These are phyloP conservation scores for Cochlearius cochlearius DNA, from an alignment of 2,113 vertebrate species.

Conservation along the genomic window DNA sequence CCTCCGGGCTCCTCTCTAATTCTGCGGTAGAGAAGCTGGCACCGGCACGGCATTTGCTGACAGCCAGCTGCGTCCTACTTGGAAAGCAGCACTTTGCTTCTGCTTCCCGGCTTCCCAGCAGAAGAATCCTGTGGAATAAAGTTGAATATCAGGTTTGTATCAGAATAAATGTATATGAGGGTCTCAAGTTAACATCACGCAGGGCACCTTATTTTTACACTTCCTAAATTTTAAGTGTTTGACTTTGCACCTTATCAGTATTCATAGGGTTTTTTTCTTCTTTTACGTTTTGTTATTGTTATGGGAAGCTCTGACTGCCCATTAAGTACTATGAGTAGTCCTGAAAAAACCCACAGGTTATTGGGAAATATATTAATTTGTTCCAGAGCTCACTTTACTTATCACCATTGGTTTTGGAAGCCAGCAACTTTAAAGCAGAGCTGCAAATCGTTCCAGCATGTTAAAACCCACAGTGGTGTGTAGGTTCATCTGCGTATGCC, in stretches of 20 bases:
- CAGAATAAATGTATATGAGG: not conserved
- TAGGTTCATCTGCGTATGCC: not conserved
- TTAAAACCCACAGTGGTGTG: not conserved
- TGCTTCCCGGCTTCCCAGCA: not conserved
- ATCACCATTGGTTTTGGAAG: slow-evolving; percentile 13
- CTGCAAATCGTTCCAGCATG: slow-evolving; percentile 27
- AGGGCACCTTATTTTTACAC: not conserved
- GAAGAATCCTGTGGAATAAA: not conserved
- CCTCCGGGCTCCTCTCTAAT: not conserved
- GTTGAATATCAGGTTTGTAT: not conserved
- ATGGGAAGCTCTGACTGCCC: not conserved
- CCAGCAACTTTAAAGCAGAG: slow-evolving; percentile 6
- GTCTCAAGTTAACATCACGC: not conserved
- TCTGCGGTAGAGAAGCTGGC: not conserved
- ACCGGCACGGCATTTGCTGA: not conserved
- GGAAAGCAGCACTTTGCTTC: not conserved
- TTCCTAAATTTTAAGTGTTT: not conserved
- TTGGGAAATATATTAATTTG: slow-evolving; percentile 41
- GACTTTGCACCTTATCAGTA: slow-evolving; percentile 1
- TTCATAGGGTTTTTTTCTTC: not conserved
- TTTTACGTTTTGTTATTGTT: slow-evolving; percentile 25
- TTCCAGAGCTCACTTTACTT: slow-evolving; percentile 39
- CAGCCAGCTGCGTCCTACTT: not conserved
- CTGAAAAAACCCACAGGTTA: not conserved
- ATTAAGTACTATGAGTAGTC: not conserved